Conservation (phyloP, 2,888 invertebrate genomes). For the Drosophila cracens region DNA sequence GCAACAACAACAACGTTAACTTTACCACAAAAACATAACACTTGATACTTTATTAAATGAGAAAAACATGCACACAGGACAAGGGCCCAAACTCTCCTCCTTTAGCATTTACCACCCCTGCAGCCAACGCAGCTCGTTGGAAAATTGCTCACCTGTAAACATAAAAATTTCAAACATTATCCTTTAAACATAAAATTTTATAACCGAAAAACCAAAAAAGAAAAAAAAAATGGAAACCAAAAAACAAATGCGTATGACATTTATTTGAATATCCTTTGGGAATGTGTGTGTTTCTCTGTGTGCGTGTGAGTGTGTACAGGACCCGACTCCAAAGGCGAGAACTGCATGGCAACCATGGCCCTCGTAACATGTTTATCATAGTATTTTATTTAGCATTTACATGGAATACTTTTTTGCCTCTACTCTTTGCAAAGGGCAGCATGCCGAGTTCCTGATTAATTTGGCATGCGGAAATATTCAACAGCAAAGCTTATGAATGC, state of each 20-base stretch:
- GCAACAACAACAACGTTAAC: constrained; percentile 41
- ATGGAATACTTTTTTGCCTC: constrained; percentile 34
- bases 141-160: constrained; percentile 79
- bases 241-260: constrained; percentile 80
- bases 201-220: constrained; percentile 59
- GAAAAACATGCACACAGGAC: constrained; percentile 68
- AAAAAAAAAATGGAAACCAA: constrained; percentile 49
- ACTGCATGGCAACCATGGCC: constrained; percentile 32
- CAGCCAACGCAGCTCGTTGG: constrained; percentile 42
- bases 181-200: constrained; percentile 81
- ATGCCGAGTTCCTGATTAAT: background rate
- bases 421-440: constrained; percentile 23
- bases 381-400: constrained; percentile 73
- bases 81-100: constrained; percentile 1
- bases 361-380: constrained; percentile 76
- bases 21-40: constrained; percentile 76
- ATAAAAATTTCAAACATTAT: constrained; percentile 80
- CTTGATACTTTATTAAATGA: constrained; percentile 80
- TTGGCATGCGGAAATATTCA: background rate
- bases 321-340: constrained; percentile 25
- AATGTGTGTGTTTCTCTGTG: constrained; percentile 26
- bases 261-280: constrained; percentile 81
- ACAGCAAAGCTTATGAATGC: background rate
- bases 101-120: background rate
- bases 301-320: background rate